Base-by-base conservation (phyloP, 1,140 invertebrate species). In the Leguminivora glycinivorella region DNA sequence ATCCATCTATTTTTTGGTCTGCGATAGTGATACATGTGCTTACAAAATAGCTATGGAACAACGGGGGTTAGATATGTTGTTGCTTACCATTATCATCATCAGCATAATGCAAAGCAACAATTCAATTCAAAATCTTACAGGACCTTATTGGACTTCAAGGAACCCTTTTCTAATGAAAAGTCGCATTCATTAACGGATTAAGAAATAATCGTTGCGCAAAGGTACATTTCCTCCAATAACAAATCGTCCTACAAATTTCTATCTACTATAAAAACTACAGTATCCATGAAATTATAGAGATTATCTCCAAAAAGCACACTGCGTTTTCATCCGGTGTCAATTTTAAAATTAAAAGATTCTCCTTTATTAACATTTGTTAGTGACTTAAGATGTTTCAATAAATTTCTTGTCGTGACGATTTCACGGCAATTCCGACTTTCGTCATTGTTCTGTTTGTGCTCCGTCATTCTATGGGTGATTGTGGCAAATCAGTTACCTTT, bases 401-500 rank as follows among this genome's bases (percentile, higher is more conserved):
- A 52, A 5, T n/a, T 52, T 52, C 47, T 52, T n/a, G 17, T 63
- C 6, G 26, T 29, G 58, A 63, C 58, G 58, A 34, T 63, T 63
- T 63, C 58, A 63, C 58, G 58, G 47, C 47, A 52, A 52, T 52
- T 52, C 58, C 25, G 58, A 29, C 58, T 63, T 63, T 63, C 26
- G 58, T 63, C 58, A 63, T 63, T 63, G 58, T 63, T 63, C 58
- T 31, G 26, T 19, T 63, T 31, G n/a, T 63, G 58, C 58, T 17
- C 19, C 25, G 58, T 63, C 58, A 63, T 63, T 63, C 26, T 63
- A 1, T 63, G 17, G 26, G 25, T 25, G 58, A 63, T 63, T 63
- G 58, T 63, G 17, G 26, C 29, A 31, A 63, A 63, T 63, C 58
- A 63, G 58, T 63, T 63, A 63, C 58, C 58, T 63, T 63, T 63